Percentiles rank a stretch among this genome's conserved stretches.
Evolutionary conservation across 2,888 invertebrate species (phyloP).

Genomic region (Volucella inflata): DNA sequence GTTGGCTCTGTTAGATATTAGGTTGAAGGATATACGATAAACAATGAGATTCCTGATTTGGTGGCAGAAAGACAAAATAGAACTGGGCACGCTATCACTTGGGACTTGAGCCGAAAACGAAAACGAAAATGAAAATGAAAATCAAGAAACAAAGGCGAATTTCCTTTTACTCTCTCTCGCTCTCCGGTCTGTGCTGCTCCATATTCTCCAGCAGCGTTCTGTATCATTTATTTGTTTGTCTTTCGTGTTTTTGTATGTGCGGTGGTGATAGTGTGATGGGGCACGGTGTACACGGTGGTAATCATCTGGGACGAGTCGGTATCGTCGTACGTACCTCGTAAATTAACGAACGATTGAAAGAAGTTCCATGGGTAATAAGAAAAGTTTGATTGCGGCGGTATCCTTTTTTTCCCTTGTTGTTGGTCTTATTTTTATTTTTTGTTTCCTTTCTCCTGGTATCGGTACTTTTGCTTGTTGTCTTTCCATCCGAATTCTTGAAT

Average conservation of each 20-base stretch:
- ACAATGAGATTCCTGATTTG: slow-evolving; percentile 73
- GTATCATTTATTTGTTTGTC: slow-evolving; percentile 60
- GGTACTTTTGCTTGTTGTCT: slow-evolving; percentile 30
- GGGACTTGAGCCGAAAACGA: slow-evolving; percentile 64
- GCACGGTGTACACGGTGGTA: slow-evolving; percentile 42
- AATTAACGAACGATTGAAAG: slow-evolving; percentile 75
- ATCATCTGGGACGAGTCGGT: slow-evolving; percentile 72
- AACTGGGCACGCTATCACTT: slow-evolving; percentile 68
- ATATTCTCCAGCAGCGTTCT: slow-evolving; percentile 27
- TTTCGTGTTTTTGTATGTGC: not conserved
- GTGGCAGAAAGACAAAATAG: slow-evolving; percentile 25
- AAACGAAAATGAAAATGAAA: too few relatives aligned
- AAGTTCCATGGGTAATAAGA: slow-evolving; percentile 76
- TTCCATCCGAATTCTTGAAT: slow-evolving; percentile 42
- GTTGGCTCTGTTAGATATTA: not conserved
- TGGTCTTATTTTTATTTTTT: not conserved
- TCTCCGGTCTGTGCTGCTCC: not conserved
- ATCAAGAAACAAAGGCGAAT: slow-evolving; percentile 63
- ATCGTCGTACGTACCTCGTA: slow-evolving; percentile 70
- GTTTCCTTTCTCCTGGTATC: not conserved
- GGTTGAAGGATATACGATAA: slow-evolving; percentile 66
- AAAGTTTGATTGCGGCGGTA: slow-evolving; percentile 75
- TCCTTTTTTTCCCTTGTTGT: slow-evolving; percentile 47
- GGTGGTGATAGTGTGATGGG: not conserved
- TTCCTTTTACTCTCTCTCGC: not conserved